Evolutionary conservation across 2,113 vertebrate species (phyloP), one percentile per base, ranked within the genome.

Genomic region (Rhea pennata): DNA sequence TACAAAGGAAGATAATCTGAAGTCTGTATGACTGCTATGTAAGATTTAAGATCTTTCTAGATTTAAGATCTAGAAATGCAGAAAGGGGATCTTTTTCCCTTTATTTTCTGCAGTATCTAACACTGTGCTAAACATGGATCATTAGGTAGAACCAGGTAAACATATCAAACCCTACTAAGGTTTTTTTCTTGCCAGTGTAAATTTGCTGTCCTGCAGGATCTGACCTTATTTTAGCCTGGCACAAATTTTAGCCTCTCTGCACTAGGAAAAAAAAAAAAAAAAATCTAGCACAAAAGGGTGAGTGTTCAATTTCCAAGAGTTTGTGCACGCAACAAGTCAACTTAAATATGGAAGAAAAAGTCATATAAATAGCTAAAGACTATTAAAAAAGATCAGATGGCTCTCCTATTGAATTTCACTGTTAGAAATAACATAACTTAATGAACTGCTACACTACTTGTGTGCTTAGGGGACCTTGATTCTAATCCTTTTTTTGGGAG

Each of bases 81-180:
- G 46, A 81, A 91, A 50, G 22, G 10, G 4, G 5, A 3, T 0
- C 1, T 12, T 44, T 62, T 53, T 46, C 3, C 1, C 10, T 78
- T 65, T 64, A 17, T 39, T 76, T 64, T 12, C 59, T 84, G 36
- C 19, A 36, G 5, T 16, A 67, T 84, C 39, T 74, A 22, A 29
- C 10, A 5, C 29, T n/a, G 42, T 42, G 66, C 39, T 74, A 40
- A 44, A 50, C 56, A 29, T 4, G 40, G 22, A 77, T 71, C 26
- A 9, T 8, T 6, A 14, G 1, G 7, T 19, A 29, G 39, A 59
- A 40, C 51, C 33, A 73, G 51, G 59, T 56, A 24, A 2, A 54
- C 10, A 64, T 6, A 39, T 3, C 61, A 78, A 67, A 84, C 50
- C 8, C n/a, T 6, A 4, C 6, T 2, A 5, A 33, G 46, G 46